A percentile compares a stretch with the other conserved stretches of the same genome.
phyloP scores from a whole-genome alignment of 2,113 vertebrate genomes.

The Syngnathus scovelli region DNA sequence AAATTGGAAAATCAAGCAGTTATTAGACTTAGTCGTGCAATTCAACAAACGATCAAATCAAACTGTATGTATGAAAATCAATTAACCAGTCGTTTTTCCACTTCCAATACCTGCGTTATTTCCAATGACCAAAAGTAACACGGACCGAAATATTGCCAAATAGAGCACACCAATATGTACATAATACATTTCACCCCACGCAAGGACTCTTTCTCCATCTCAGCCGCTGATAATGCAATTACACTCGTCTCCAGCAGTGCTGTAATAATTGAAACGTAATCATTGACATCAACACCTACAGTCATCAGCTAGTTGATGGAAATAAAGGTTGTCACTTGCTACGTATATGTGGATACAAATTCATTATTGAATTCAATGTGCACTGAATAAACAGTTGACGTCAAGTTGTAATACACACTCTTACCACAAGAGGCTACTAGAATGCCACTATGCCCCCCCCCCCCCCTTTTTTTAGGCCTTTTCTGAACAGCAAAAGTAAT shows the following conservation, averaged over 20 bases:
- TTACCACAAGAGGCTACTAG: background rate
- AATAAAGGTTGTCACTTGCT: background rate
- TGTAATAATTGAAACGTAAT: constrained; percentile 13
- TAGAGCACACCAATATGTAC: constrained; percentile 17
- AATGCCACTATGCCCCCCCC: too few species aligned
- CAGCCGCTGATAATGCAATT: constrained; percentile 46
- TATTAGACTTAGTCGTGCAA: too few species aligned
- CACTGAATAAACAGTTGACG: background rate
- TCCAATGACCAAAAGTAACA: too few species aligned
- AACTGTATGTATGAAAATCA: too few species aligned
- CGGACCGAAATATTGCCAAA: constrained; percentile 10
- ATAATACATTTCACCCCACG: constrained; percentile 19
- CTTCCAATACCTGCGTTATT: too few species aligned
- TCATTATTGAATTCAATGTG: background rate
- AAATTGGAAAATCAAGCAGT: too few species aligned
- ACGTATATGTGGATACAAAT: background rate
- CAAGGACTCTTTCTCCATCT: background rate
- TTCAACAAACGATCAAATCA: too few species aligned
- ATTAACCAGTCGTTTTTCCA: too few species aligned
- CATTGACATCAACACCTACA: constrained; percentile 19
- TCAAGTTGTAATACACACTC: background rate
- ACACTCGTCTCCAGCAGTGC: constrained; percentile 31
- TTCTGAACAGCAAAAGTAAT: background rate
- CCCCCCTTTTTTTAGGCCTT: too few species aligned
- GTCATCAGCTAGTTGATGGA: constrained; percentile 18